Evolutionary conservation across 2,797 vertebrate genomes (phyloP).

Genomic region (Esox masquinongy): DNA sequence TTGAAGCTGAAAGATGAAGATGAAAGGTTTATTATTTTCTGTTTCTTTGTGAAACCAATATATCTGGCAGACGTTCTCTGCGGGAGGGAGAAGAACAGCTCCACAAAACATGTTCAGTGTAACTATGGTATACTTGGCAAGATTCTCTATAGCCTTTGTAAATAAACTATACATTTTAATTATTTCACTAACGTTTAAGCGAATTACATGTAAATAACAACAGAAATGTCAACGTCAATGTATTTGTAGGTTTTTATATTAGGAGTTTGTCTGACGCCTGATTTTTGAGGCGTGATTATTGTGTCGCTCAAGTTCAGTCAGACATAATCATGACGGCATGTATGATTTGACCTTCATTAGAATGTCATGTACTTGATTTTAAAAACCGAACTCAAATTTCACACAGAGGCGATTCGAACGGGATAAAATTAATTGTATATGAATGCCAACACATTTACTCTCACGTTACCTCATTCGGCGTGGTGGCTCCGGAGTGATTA

Average conservation of each 20-base stretch:
- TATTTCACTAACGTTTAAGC: neutral
- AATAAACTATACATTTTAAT: neutral
- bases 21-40: neutral
- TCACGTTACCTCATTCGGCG: conserved; percentile 81
- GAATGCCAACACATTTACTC: neutral
- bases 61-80: neutral
- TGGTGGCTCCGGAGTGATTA: conserved; percentile 71
- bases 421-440: conserved; percentile 3
- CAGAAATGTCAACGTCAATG: neutral
- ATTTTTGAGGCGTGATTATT: neutral
- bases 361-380: neutral
- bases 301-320: neutral
- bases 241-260: neutral
- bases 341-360: conserved; percentile 62
- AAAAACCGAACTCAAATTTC: neutral
- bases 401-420: neutral
- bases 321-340: conserved; percentile 12
- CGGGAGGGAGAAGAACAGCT: neutral
- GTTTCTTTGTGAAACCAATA: neutral
- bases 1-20: neutral
- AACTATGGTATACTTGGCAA: neutral
- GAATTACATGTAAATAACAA: neutral
- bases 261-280: neutral
- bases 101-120: neutral
- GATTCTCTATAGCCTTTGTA: neutral